phyloP scores from a whole-genome alignment of 2,888 invertebrate species.

The Drosophila anomalata region DNA sequence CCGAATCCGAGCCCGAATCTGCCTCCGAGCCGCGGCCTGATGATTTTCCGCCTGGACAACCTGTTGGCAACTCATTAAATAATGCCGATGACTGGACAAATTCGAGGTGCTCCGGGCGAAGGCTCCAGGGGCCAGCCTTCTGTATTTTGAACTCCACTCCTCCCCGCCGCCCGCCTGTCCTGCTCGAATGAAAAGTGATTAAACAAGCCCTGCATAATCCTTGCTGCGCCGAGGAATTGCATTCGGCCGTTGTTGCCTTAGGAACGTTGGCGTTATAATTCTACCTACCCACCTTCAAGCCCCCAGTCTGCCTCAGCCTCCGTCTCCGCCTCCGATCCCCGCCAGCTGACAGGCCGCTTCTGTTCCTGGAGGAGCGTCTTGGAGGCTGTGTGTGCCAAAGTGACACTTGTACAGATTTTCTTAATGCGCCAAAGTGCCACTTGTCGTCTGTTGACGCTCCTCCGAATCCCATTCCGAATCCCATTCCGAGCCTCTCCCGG shows the following conservation, averaged over 20 bases:
- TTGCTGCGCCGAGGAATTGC: constrained; percentile 68
- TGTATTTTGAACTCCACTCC: constrained; percentile 8
- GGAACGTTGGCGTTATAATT: constrained; percentile 75
- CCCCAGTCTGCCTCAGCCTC: constrained; percentile 10
- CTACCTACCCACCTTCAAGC: constrained; percentile 32
- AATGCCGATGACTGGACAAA: constrained; percentile 82
- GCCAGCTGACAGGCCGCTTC: constrained; percentile 7
- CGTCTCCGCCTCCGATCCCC: constrained; percentile 12
- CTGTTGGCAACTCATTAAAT: constrained; percentile 81
- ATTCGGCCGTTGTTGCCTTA: constrained; percentile 42
- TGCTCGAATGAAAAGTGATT: constrained; percentile 73
- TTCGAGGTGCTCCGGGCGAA: constrained; percentile 52
- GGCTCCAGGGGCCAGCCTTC: background rate
- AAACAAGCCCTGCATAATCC: constrained; percentile 72
- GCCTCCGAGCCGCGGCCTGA: constrained; percentile 24
- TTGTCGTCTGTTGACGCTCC: constrained; percentile 77
- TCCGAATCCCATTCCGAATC: background rate
- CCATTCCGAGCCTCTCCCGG: no score
- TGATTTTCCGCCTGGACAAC: constrained; percentile 75
- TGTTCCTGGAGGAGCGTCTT: constrained; percentile 3
- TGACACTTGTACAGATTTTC: constrained; percentile 79
- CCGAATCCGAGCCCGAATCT: constrained; percentile 35
- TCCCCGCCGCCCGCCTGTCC: constrained; percentile 2
- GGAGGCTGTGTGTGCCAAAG: constrained; percentile 64
- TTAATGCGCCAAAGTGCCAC: constrained; percentile 80